Evolutionary conservation across 2,888 invertebrate species (phyloP).

Genomic region (Thereva unica): DNA sequence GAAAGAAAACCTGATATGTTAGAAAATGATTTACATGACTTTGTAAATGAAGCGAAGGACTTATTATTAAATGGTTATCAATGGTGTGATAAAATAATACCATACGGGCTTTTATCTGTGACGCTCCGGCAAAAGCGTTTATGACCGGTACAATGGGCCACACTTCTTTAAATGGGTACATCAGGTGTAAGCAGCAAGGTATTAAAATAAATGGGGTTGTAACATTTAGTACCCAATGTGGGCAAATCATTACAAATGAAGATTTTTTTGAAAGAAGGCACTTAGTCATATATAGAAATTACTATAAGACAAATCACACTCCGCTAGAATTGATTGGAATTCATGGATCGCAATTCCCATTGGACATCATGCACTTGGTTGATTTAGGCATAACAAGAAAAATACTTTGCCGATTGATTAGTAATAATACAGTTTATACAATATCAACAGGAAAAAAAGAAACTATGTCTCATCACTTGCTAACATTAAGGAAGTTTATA

Average conservation of each 20-base stretch:
- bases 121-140: conserved; percentile 6
- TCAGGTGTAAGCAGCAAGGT: conserved; percentile 10
- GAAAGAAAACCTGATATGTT: too few species aligned
- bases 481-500: conserved; percentile 5
- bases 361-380: background rate
- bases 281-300: conserved; percentile 10
- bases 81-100: background rate
- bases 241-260: conserved; percentile 11
- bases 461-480: too few species aligned
- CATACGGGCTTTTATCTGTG: conserved; percentile 15
- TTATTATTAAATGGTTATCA: too few species aligned
- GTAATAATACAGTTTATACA: too few species aligned
- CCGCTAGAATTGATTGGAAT: conserved; percentile 8
- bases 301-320: background rate
- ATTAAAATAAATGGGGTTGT: conserved; percentile 21
- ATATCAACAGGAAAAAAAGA: too few species aligned
- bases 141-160: conserved; percentile 12
- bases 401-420: background rate
- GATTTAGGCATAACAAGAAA: background rate
- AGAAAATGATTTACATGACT: too few species aligned
- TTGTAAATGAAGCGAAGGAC: too few species aligned
- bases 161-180: conserved; percentile 18
- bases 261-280: conserved; percentile 23
- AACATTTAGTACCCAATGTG: conserved; percentile 11
- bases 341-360: background rate